Evolutionary conservation across 2,797 vertebrate genomes (phyloP).

Genomic region (Sebastes nivosus): DNA sequence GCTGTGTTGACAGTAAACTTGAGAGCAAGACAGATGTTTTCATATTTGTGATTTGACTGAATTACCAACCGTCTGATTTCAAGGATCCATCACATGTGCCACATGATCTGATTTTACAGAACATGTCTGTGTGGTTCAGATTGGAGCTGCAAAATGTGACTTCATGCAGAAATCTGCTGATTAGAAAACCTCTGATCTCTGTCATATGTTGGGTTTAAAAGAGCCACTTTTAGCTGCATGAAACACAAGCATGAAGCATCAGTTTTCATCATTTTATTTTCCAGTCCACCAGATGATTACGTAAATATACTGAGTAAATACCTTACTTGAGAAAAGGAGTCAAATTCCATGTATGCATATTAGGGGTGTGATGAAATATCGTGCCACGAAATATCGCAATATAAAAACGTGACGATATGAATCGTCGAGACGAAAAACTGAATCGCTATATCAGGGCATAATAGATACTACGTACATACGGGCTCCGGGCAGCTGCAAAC

Average conservation of each 20-base stretch:
- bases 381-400: too few relatives aligned
- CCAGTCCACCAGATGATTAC: not conserved
- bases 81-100: not conserved
- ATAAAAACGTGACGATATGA: too few relatives aligned
- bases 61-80: not conserved
- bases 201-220: not conserved
- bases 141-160: not conserved
- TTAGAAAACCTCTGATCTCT: not conserved
- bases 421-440: too few relatives aligned
- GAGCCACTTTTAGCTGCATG: not conserved
- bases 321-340: too few relatives aligned
- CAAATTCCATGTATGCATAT: too few relatives aligned
- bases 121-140: not conserved
- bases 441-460: too few relatives aligned
- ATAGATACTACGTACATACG: too few relatives aligned
- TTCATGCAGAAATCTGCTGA: not conserved
- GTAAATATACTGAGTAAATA: not conserved
- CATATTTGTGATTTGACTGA: too few relatives aligned
- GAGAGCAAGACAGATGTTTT: not conserved
- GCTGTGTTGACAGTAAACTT: not conserved
- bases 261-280: not conserved
- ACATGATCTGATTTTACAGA: not conserved
- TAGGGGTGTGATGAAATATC: too few relatives aligned
- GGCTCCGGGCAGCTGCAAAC: too few relatives aligned
- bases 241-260: not conserved